Evolutionary conservation across 1,140 invertebrate genomes (phyloP), one percentile per base, ranked within the genome.

Genomic region (Drosophila serrata): DNA sequence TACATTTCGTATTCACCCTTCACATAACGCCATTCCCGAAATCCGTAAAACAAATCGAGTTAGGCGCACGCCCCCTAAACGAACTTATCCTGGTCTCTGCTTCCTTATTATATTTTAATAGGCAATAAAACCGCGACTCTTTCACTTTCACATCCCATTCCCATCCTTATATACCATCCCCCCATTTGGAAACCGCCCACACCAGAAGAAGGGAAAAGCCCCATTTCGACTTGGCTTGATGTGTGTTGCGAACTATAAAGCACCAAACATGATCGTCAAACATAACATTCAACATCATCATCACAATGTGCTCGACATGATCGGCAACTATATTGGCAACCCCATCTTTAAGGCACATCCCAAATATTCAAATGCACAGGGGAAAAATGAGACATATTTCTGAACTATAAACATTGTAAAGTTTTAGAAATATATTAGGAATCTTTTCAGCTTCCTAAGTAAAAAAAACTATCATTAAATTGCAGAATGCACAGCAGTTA

Each of bases 131-230:
- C 43, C 42, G 40, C 11, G 22, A 65, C 79, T 81, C 78, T 79
- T 76, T 64, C 57, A 81, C 74, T 77, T 81, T 81, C 60, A 58
- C 58, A 76, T 67, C 78, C 78, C 57, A 76, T 46, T 59, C 17
- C 53, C 57, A 59, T 63, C 61, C 55, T 48, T 48, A 51, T n/a
- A 24, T 22, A 37, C 55, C 75, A 61, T 60, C 43, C 58, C 64
- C 58, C 75, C n/a, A n/a, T n/a, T 43, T 63, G 22, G 35, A 65
- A 58, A 75, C 49, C 73, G 80, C 75, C 64, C 74, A 81, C 79
- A 69, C 59, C 58, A 70, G 57, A 56, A 70, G 57, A 56, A 65
- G 57, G 56, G 55, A 31, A 51, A 51, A 35, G 37, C 33, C 46
- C 46, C 78, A 42, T 42, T 58, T 53, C 33, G 24, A 60, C 37